Evolutionary conservation across 2,888 invertebrate species (phyloP).

Genomic region (Dyspetes luteomarginatus): DNA sequence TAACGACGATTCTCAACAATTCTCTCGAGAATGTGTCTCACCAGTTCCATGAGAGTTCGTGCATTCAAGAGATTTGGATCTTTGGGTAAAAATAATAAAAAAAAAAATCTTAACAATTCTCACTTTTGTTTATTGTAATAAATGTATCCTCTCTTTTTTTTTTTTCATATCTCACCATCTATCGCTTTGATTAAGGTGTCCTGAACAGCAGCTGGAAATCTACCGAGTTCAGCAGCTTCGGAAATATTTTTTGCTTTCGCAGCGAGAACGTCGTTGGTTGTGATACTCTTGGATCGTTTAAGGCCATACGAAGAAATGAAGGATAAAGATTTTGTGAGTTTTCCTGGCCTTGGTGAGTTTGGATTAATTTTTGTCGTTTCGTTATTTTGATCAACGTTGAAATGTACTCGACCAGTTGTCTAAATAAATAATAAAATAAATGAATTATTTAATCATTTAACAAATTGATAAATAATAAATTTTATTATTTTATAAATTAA

Average conservation of each 20-base stretch:
- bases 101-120: conserved; percentile 10
- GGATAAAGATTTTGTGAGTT: conserved; percentile 80
- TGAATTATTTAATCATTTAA: not conserved
- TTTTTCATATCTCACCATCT: conserved; percentile 84
- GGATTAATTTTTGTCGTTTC: conserved; percentile 63
- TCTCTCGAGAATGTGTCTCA: conserved; percentile 91
- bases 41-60: conserved; percentile 92
- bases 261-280: conserved; percentile 89
- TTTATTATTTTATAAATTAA: not conserved
- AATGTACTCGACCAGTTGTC: conserved; percentile 79
- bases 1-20: conserved; percentile 92
- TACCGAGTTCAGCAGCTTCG: conserved; percentile 90
- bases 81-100: conserved; percentile 71
- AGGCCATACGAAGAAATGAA: conserved; percentile 84
- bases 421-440: conserved; percentile 57
- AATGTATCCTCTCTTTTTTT: not conserved
- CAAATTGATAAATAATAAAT: no score
- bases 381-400: conserved; percentile 75
- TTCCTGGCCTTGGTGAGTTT: conserved; percentile 75
- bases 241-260: conserved; percentile 85
- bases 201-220: conserved; percentile 90
- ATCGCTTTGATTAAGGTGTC: conserved; percentile 90
- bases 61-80: conserved; percentile 92
- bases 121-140: not conserved
- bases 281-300: conserved; percentile 93